A percentile compares a stretch with the other conserved stretches of the same genome.
Evolutionary conservation across 2,888 invertebrate genomes (phyloP).

Genomic region (Lasioglossum calceatum): DNA sequence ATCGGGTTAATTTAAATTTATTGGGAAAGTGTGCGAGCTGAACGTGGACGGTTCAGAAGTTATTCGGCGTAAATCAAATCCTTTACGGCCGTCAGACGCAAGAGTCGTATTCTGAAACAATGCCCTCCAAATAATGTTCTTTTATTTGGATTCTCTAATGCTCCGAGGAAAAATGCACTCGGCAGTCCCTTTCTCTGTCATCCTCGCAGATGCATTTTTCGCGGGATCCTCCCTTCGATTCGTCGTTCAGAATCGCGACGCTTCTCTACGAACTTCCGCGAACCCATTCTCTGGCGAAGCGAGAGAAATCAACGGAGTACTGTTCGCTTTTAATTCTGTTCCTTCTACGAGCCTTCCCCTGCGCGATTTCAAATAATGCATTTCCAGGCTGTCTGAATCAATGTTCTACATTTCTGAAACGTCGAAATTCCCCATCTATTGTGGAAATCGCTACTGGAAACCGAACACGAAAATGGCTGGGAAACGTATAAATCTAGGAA

Average conservation of each 20-base stretch:
- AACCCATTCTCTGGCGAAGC: conserved; percentile 23
- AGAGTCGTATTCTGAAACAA: conserved; percentile 58
- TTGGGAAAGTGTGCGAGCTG: conserved; percentile 42
- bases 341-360: conserved; percentile 53
- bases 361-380: conserved; percentile 71
- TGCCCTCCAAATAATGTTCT: conserved; percentile 46
- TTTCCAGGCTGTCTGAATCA: conserved; percentile 19
- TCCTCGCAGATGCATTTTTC: conserved; percentile 32
- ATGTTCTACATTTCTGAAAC: background rate
- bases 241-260: background rate
- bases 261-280: background rate
- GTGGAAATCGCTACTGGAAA: background rate
- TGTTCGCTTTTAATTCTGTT: conserved; percentile 59
- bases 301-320: conserved; percentile 42
- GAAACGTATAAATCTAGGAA: background rate
- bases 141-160: conserved; percentile 44
- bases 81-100: conserved; percentile 47
- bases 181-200: background rate
- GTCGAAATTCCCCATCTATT: background rate
- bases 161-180: conserved; percentile 53
- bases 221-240: background rate
- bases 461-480: background rate
- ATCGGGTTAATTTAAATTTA: conserved; percentile 59
- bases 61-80: conserved; percentile 61
- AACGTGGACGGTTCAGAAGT: conserved; percentile 47